Percentiles rank a stretch among this genome's conserved stretches.
These are phyloP conservation scores for Psylliodes chrysocephalus DNA, from an alignment of 2,888 invertebrate species.

Conservation along the genomic window DNA sequence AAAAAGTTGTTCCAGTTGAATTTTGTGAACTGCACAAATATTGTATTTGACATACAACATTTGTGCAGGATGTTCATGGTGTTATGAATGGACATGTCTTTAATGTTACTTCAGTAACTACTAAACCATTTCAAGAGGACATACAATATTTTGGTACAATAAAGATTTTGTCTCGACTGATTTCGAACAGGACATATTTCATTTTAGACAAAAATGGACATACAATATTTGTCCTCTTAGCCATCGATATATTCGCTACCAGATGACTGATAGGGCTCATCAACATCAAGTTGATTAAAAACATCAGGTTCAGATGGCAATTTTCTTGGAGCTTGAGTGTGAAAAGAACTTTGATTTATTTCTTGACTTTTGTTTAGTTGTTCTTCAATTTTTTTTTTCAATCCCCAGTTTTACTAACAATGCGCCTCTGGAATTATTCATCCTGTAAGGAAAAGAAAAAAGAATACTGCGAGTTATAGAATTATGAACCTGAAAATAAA, in stretches of 20 bases:
- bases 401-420: background rate
- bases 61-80: no score
- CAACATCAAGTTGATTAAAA: background rate
- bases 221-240: no score
- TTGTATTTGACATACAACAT: no score
- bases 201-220: no score
- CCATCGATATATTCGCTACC: background rate
- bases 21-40: no score
- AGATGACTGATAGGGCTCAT: slow-evolving; percentile 6
- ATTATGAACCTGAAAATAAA: background rate
- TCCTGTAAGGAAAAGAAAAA: background rate
- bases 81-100: no score
- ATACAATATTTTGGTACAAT: no score
- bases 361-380: background rate
- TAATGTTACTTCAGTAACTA: no score
- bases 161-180: no score
- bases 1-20: no score
- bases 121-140: no score
- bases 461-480: background rate
- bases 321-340: background rate
- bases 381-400: background rate
- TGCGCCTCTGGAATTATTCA: background rate
- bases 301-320: background rate
- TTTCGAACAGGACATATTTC: no score
- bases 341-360: background rate